Evolutionary conservation across 2,113 vertebrate species (phyloP), one percentile per base, ranked within the genome.

Genomic region (Polypterus bichir): DNA sequence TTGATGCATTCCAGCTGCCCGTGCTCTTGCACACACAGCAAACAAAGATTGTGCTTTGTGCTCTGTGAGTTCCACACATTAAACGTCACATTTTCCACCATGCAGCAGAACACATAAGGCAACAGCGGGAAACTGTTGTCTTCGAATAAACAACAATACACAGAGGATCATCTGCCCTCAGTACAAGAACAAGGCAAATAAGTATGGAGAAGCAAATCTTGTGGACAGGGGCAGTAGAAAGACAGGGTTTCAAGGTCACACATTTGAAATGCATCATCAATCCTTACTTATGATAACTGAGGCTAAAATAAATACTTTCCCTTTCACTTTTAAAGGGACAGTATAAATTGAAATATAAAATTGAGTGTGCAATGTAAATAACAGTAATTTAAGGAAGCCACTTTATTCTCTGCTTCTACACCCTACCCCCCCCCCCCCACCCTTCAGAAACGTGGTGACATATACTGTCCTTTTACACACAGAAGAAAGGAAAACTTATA

Each of bases 391-490:
- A 27, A 27, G 27, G 2, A 27, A 27, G 27, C 27, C 27, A 27
- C 27, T 27, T 27, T 27, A 27, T 27, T 27, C 27, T 27, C 27
- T 27, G 27, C 27, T 27, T 27, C 27, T 27, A 27, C 27, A 27
- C 27, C 27, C 27, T 1, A 27, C 1, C 27, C 27, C 27, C 1
- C 27, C 27, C 1, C 27, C 27, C 27, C 27, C 27, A 27, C 27
- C 2, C 68, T 70, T 68, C 65, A 6, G 68, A 60, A 64, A 56
- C 62, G 76, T 73, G 71, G 75, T 75, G 73, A 71, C 78, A 85
- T 82, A 86, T 83, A 85, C 85, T 82, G 84, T 87, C 83, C 77
- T 86, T 85, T 85, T 83, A 84, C 84, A 80, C 75, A 61, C 1
- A 77, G 53, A 67, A 51, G 60, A 60, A 66, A 48, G 64, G 73